Conservation (phyloP, 2,113 vertebrate genomes). For the Strix aluco region DNA sequence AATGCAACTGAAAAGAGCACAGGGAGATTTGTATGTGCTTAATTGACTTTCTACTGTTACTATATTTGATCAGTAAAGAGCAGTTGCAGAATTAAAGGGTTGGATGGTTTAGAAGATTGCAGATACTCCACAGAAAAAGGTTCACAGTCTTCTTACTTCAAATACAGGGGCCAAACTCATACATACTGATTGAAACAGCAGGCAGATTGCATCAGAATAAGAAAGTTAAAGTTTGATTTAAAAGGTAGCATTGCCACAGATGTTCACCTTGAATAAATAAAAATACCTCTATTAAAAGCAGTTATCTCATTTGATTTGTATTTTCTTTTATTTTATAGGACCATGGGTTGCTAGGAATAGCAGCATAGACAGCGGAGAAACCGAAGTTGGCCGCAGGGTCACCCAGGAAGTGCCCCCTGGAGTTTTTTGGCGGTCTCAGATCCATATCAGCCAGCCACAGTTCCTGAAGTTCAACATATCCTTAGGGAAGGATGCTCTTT, state of each 20-base stretch:
- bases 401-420: conserved; percentile 94
- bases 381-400: conserved; percentile 91
- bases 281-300: background rate
- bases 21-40: background rate
- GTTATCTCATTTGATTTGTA: background rate
- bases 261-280: background rate
- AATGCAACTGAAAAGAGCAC: conserved; percentile 2
- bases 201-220: background rate
- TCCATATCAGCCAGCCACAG: conserved; percentile 93
- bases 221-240: background rate
- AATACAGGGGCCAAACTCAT: background rate
- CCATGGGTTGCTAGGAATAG: conserved; percentile 89
- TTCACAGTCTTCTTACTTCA: conserved; percentile 18
- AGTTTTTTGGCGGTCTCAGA: conserved; percentile 95
- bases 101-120: background rate
- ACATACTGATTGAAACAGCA: background rate
- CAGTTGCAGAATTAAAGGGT: conserved; percentile 23
- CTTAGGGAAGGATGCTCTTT: conserved; percentile 94
- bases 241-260: background rate
- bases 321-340: conserved; percentile 73
- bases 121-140: background rate
- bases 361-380: conserved; percentile 94
- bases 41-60: background rate
- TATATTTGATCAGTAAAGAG: conserved; percentile 58
- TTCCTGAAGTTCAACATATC: conserved; percentile 99